These are phyloP conservation scores for Himalopsyche kuldschensis DNA, from an alignment of 2,888 invertebrate species.

Conservation along the genomic window DNA sequence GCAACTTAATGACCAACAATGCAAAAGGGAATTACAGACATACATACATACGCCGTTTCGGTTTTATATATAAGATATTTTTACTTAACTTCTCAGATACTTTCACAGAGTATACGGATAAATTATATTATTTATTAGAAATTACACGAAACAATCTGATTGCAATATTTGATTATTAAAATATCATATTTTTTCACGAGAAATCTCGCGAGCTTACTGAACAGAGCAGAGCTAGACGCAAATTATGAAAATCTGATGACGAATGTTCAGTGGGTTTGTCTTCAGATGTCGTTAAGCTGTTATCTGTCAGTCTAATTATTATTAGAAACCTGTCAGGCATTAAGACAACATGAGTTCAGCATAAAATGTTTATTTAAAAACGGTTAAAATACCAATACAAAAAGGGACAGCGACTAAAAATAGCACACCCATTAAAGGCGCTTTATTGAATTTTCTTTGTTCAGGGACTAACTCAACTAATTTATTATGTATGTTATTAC, in stretches of 20 bases:
- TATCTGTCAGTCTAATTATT: neutral
- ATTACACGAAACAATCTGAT: too few relatives aligned
- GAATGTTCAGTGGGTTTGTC: neutral
- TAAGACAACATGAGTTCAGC: neutral
- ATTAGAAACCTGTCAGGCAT: neutral
- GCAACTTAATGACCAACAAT: too few relatives aligned
- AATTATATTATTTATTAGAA: too few relatives aligned
- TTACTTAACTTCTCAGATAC: too few relatives aligned
- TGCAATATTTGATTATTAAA: too few relatives aligned
- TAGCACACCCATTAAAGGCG: neutral
- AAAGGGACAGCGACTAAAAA: neutral
- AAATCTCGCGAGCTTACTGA: too few relatives aligned
- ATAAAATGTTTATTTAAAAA: neutral
- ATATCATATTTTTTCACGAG: too few relatives aligned
- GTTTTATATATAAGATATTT: too few relatives aligned
- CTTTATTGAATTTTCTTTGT: neutral
- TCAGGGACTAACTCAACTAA: neutral
- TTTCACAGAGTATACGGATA: too few relatives aligned
- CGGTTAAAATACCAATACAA: neutral
- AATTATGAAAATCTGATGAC: neutral
- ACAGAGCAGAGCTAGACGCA: too few relatives aligned
- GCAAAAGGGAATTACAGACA: too few relatives aligned
- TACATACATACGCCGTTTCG: too few relatives aligned
- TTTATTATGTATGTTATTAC: neutral
- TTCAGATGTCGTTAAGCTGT: neutral